Evolutionary conservation across 2,113 vertebrate species (phyloP), one percentile per base, ranked within the genome.

Genomic region (Corapipo altera): DNA sequence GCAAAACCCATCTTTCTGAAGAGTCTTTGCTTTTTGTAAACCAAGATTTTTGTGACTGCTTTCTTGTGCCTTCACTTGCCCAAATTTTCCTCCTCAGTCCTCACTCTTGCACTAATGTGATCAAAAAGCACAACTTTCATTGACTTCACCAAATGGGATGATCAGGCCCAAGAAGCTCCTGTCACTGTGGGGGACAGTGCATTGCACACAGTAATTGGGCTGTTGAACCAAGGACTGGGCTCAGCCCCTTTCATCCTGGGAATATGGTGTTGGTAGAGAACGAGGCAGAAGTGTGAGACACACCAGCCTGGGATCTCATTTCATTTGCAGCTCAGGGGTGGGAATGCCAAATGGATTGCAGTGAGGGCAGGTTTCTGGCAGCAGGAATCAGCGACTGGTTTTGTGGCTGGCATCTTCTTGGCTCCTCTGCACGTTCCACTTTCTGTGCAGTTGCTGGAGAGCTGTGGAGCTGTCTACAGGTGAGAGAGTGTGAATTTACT

Each of bases 91-190:
- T 77, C n/a, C 39, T 69, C 48, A 70, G 30, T 76, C 52, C 46
- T 85, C 26, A 9, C 12, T 57, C 37, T 61, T 88, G 44, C 55
- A 43, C 48, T 37, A 20, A 28, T 6, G 6, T 46, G 69, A 71
- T 49, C 57, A 59, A 59, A 39, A 39, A 65, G 67, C 28, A 39
- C 6, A 37, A 19, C 27, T 44, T 71, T 28, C 11, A 46, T 51
- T 1, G 4, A 0, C n/a, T 65, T 54, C 58, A n/a, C 16, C 6
- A n/a, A 19, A 44, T 4, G 44, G 39, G 44, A 43, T 22, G n/a
- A 19, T 43, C 5, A 43, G 46, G 14, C 19, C 61, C 12, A 4
- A 33, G 77, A 55, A 83, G 17, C 24, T 51, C 11, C 39, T 59
- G 43, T 44, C 4, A 1, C 44, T 51, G 17, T 1, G 3, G 52